Conservation (phyloP, 2,113 vertebrate genomes). For the Cisticola juncidis region DNA sequence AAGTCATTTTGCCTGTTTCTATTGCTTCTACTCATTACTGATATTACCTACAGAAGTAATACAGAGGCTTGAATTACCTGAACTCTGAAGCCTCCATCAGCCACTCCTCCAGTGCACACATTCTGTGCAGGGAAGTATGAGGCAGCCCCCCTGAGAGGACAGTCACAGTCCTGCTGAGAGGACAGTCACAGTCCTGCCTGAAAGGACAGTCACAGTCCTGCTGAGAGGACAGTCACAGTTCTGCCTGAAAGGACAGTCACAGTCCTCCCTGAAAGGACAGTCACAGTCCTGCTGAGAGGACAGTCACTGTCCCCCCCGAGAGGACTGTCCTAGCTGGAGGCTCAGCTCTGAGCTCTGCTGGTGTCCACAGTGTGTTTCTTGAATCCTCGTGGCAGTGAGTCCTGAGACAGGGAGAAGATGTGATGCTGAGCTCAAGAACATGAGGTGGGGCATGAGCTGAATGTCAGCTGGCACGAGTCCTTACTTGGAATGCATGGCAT, state of each 20-base stretch:
- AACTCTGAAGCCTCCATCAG: not conserved
- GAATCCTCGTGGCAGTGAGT: not conserved
- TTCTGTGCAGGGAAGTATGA: not conserved
- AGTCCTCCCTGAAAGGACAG: not conserved
- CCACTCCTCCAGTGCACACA: not conserved
- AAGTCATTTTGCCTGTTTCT: not conserved
- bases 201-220: not conserved
- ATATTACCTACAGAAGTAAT: not conserved
- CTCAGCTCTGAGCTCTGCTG: not conserved
- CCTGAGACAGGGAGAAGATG: not conserved
- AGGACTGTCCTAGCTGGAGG: not conserved
- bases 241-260: not conserved
- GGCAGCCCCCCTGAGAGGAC: not conserved
- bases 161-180: too few relatives aligned
- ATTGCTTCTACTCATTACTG: not conserved
- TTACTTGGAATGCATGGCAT: not conserved
- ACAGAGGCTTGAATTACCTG: not conserved
- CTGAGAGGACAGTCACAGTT: too few relatives aligned
- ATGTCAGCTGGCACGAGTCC: fast-evolving
- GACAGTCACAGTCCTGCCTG: too few relatives aligned
- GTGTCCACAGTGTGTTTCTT: not conserved
- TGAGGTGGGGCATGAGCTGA: not conserved
- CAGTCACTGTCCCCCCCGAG: too few relatives aligned
- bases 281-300: too few relatives aligned
- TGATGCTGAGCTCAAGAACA: fast-evolving